Conservation (phyloP, 1,140 invertebrate species). For the Littorina saxatilis region DNA sequence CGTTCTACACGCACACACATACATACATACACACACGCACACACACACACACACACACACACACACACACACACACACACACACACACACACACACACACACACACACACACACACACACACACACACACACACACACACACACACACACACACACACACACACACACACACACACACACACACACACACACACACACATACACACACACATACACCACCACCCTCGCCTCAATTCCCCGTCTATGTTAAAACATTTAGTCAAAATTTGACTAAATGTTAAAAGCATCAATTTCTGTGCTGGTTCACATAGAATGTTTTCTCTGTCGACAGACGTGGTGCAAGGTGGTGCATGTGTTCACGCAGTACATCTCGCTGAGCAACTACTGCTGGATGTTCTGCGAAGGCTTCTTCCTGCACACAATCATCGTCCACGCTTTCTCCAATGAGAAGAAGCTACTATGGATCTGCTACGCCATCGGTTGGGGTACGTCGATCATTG, state of each 20-base stretch:
- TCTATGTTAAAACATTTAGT: too few species aligned
- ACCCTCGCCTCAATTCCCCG: too few species aligned
- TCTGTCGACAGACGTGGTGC: slow-evolving; percentile 90
- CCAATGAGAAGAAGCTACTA: slow-evolving; percentile 88
- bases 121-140: neutral
- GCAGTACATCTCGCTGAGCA: slow-evolving; percentile 92
- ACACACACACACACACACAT: neutral
- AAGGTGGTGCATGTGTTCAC: slow-evolving; percentile 88
- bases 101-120: neutral
- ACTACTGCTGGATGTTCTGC: slow-evolving; percentile 90
- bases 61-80: neutral
- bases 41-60: slow-evolving; percentile 3
- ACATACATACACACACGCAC: neutral
- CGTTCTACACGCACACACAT: too few species aligned
- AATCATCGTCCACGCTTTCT: slow-evolving; percentile 92
- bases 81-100: neutral
- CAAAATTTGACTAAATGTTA: too few species aligned
- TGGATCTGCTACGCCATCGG: slow-evolving; percentile 89
- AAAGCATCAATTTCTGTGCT: neutral
- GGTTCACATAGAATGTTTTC: slow-evolving; percentile 20
- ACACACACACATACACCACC: too few species aligned
- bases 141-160: neutral
- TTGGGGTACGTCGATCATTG: slow-evolving; percentile 84
- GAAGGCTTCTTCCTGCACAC: slow-evolving; percentile 94
- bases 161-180: slow-evolving; percentile 22